Evolutionary conservation across 2,888 invertebrate genomes (phyloP).

Genomic region (Nephrotoma appendiculata): DNA sequence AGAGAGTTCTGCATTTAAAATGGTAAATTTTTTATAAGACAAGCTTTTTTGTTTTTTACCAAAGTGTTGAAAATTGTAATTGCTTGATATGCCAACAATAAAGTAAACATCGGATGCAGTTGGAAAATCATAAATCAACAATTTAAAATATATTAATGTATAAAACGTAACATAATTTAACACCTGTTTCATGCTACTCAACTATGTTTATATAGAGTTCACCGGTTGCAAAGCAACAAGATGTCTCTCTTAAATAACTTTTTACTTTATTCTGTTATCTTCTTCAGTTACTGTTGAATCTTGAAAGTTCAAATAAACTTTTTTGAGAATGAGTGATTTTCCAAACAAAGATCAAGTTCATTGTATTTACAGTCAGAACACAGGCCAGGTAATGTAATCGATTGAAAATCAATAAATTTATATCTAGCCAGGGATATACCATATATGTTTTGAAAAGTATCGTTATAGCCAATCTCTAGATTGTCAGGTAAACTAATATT

Average conservation of each 20-base stretch:
- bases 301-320: neutral
- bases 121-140: neutral
- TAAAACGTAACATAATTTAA: neutral
- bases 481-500: neutral
- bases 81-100: neutral
- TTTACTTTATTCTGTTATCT: neutral
- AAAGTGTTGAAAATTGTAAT: neutral
- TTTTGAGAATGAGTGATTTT: neutral
- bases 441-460: too few relatives aligned
- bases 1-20: neutral
- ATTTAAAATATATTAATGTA: neutral
- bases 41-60: neutral
- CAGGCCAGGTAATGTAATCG: neutral
- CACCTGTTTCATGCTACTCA: neutral
- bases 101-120: neutral
- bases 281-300: neutral
- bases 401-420: neutral
- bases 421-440: neutral
- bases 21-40: neutral
- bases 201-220: neutral
- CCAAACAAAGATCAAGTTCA: neutral
- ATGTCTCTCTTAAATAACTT: neutral
- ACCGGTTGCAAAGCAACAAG: neutral
- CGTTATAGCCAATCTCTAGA: neutral
- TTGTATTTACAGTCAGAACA: neutral